Evolutionary conservation across 2,888 invertebrate genomes (phyloP), one percentile per base, ranked within the genome.

Genomic region (Phoenoteleia sp.): DNA sequence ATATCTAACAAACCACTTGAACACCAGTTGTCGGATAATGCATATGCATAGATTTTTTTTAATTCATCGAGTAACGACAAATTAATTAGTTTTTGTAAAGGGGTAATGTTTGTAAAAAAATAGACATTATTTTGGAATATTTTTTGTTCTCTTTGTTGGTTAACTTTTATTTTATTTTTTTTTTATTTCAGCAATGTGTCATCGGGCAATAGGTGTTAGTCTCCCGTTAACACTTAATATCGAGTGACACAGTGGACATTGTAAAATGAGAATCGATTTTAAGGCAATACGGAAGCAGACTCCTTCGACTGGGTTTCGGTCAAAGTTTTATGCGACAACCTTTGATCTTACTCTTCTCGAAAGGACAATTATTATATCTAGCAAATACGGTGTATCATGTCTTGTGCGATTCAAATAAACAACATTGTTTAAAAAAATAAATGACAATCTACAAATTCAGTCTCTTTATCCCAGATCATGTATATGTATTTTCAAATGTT

Each of bases 361-460:
- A 79, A 81, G 69, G 89, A 90, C 91, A 88, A 90, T 93, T 91
- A 92, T 92, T 92, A 92, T 91, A 92, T 92, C 92, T 93, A 93
- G 93, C 90, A 91, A 92, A 92, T 93, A 93, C 92, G 92, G 92
- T 94, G 93, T 94, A 94, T 85, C 81, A 85, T 93, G 93, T 93
- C 93, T 93, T 94, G 93, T 94, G 93, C 93, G 93, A 93, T 92
- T 93, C 92, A 92, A 93, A 93, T 93, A 93, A 94, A 93, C 92
- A 90, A 93, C 92, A 93, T 93, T 93, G 93, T 93, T 93, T 93
- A 92, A 93, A 93, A 93, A 92, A 92, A 91, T 90, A 15, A 33
- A 33, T 33, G 33, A 33, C n/a, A n/a, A n/a, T n/a, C n/a, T n/a
- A n/a, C n/a, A n/a, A 33, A 2, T 9, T 33, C 27, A 58, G 15